Base-by-base conservation (phyloP, 2,113 vertebrate genomes). In the Glaucidium brasilianum region DNA sequence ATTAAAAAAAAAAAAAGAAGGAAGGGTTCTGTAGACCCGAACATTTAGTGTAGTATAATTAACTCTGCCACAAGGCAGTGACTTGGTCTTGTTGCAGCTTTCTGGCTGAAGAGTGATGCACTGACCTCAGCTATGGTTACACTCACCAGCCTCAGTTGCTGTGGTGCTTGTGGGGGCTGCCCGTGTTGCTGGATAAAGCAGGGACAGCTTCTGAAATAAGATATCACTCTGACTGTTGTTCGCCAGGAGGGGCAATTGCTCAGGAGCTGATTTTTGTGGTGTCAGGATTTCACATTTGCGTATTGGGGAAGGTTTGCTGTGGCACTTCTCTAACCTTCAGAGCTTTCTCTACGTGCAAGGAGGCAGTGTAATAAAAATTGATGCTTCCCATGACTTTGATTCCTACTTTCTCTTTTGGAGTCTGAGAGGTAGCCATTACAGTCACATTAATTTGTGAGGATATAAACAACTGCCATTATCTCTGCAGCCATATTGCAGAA, bases 401-500 rank as follows among this genome's bases (percentile, higher is more conserved):
- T 82, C 67, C 29, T 68, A 10, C 39, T 19, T 90, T 80, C 20
- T 80, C 55, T 64, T 88, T 74, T 71, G 66, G 85, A 80, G 37
- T 74, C 80, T 88, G 63, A 59, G 71, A 73, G n/a, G 71, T 20
- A 63, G 73, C 68, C 68, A 37, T 85, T 89, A 62, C 17, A 72
- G 58, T 74, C 16, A 4, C 53, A 17, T 69, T 79, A 71, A 63
- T 88, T 82, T 83, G 74, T 56, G 83, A 92, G 68, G 64, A 49
- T 84, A 78, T 59, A 88, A 92, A 93, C 86, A 89, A 66, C 55
- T 71, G 39, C 69, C 87, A 64, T 93, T 87, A 88, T 88, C 84
- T 69, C 62, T 69, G 60, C 76, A 75, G 90, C 69, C 62, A 23
- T n/a, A 72, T 6, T 41, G 35, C 0, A 1, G 22, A 78, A 80